Percentiles rank a stretch among this genome's conserved stretches.
These are phyloP conservation scores for Xenops minutus DNA, from an alignment of 2,797 vertebrate genomes.

Conservation along the genomic window DNA sequence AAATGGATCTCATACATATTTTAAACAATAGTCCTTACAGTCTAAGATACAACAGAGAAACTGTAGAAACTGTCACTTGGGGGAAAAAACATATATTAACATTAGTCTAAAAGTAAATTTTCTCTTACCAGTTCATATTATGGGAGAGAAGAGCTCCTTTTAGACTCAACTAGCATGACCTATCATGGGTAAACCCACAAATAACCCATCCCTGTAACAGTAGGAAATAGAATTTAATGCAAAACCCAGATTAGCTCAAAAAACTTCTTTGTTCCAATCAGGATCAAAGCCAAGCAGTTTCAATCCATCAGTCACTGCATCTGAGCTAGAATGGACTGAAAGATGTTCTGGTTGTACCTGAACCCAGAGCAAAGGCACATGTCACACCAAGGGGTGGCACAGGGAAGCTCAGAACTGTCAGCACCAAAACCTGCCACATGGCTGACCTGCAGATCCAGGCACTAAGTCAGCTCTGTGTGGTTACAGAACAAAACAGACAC, in stretches of 20 bases:
- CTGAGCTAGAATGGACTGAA: background rate
- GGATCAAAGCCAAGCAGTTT: accelerated
- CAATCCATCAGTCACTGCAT: background rate
- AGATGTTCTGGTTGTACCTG: background rate
- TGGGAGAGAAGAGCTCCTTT: background rate
- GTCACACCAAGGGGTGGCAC: background rate
- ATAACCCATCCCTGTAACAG: background rate
- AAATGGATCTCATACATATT: background rate
- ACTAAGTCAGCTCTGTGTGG: background rate
- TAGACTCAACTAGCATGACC: background rate
- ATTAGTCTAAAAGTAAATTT: background rate
- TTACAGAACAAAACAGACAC: background rate
- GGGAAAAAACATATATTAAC: background rate
- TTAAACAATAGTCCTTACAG: background rate
- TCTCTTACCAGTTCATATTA: background rate
- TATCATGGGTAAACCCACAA: background rate
- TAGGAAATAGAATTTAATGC: background rate
- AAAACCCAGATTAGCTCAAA: background rate
- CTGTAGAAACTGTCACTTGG: background rate
- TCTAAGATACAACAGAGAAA: background rate
- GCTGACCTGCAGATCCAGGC: background rate
- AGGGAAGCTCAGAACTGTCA: background rate
- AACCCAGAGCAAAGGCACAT: background rate
- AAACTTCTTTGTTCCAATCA: background rate
- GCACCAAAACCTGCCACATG: background rate